Evolutionary conservation across 64 coral and sea anemone species (phyloP), one percentile per base, ranked within the genome.

Genomic region (Catalaphyllia jardinei): DNA sequence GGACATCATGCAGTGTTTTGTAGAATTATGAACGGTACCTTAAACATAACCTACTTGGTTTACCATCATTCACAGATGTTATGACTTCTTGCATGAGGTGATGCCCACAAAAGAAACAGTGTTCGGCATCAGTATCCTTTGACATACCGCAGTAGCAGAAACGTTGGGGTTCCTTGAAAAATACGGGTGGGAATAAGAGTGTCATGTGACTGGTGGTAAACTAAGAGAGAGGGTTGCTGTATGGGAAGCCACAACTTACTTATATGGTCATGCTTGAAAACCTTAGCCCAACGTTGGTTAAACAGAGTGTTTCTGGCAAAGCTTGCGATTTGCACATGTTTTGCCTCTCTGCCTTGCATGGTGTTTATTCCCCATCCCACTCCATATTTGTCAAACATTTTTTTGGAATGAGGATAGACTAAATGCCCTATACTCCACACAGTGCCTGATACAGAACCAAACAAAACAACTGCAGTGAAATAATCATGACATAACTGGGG

Each of bases 231-330:
- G 17, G 87, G 93, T 24, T 86, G 78, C 7, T 80, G 60, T 18
- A 86, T 10, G 17, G 93, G 93, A 0, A 94, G 75, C 93, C 93
- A 90, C 17, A 94, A 25, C 51, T 90, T 90, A 24, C 93, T 94
- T 2, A 94, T 94, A 64, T 78, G 77, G 29, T 94, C 88, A 94
- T 94, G 93, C 24, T 61, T 52, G 15, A 89, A 90, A 29, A 94
- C 87, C 24, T 94, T 80, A 38, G 0, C n/a, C 92, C 92, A 94
- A 18, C 81, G 10, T 22, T 69, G n/a, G 52, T 94, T 94, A 73
- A 10, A 80, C 22, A 19, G 25, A 49, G 54, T 94, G 33, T 94
- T 88, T 86, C 55, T 89, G 17, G 87, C 92, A 89, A 69, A 94
- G 16, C 92, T 89, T 24, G 91, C 91, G 31, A 88, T 88, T 31